phyloP scores from a whole-genome alignment of 2,888 invertebrate species.

The Byasa hedistus region DNA sequence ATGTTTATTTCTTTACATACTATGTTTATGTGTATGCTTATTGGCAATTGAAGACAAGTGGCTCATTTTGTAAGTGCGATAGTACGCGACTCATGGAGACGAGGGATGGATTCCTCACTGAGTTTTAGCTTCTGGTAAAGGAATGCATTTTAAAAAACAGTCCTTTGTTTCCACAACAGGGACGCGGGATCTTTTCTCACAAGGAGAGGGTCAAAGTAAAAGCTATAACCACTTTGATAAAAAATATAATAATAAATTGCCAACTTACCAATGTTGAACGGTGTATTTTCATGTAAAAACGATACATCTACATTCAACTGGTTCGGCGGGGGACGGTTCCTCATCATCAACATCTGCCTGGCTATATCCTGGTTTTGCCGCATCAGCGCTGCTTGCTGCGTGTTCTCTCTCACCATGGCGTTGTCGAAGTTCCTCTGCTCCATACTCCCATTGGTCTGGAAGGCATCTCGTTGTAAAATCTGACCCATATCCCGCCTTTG shows the following conservation, averaged over 20 bases:
- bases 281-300: conserved; percentile 68
- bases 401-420: conserved; percentile 48
- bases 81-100: too few species aligned
- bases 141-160: too few species aligned
- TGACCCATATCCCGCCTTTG: conserved; percentile 60
- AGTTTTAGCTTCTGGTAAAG: too few species aligned
- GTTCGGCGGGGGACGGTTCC: conserved; percentile 67
- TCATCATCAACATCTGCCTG: conserved; percentile 69
- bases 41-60: too few species aligned
- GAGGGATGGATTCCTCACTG: too few species aligned
- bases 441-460: conserved; percentile 48
- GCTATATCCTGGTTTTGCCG: conserved; percentile 70
- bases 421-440: conserved; percentile 62
- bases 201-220: neutral
- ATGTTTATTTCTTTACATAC: too few species aligned
- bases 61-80: too few species aligned
- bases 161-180: too few species aligned
- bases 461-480: conserved; percentile 55
- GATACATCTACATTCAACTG: conserved; percentile 71
- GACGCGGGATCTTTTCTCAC: too few species aligned
- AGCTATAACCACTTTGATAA: neutral
- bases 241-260: neutral
- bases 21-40: too few species aligned
- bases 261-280: conserved; percentile 62
- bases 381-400: conserved; percentile 57